Evolutionary conservation across 2,113 vertebrate genomes (phyloP).

Genomic region (Bos javanicus): DNA sequence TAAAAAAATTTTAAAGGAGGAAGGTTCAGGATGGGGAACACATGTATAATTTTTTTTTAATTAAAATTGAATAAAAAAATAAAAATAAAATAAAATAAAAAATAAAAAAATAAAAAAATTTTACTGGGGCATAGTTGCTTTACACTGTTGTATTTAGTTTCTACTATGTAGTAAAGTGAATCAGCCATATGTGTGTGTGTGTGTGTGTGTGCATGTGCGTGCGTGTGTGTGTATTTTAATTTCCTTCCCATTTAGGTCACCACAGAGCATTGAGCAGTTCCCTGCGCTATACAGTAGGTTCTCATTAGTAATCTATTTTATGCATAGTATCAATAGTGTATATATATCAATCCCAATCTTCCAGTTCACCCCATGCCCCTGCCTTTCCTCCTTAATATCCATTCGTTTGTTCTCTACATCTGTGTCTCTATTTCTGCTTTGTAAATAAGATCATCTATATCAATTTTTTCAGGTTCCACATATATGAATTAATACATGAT

Average conservation of each 20-base stretch:
- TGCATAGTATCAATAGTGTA: neutral
- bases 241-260: neutral
- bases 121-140: neutral
- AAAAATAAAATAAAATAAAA: no score
- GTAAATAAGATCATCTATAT: neutral
- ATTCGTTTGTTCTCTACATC: neutral
- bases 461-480: neutral
- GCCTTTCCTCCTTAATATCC: neutral
- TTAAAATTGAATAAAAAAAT: no score
- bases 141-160: neutral
- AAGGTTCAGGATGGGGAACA: no score
- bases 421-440: neutral
- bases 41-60: no score
- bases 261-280: neutral
- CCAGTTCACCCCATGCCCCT: neutral
- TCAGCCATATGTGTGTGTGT: neutral
- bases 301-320: neutral
- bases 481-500: neutral
- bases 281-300: neutral
- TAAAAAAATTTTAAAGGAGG: neutral
- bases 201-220: neutral
- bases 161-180: neutral
- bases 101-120: neutral
- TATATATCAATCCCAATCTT: neutral
- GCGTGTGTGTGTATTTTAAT: neutral